phyloP scores from a whole-genome alignment of 2,113 vertebrate species.

The Semnornis frantzii region DNA sequence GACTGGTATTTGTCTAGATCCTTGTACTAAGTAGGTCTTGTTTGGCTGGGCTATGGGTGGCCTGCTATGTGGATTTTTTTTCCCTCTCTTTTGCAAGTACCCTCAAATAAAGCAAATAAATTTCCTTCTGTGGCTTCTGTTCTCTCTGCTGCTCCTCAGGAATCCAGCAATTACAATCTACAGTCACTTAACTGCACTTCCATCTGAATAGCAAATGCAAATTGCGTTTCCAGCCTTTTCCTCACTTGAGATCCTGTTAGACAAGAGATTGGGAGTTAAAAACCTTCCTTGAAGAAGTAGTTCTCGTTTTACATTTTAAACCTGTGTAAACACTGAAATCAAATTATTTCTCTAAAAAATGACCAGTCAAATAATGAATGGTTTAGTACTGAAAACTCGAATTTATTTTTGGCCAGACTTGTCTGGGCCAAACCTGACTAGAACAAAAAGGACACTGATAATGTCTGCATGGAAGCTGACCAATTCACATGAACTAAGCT shows the following conservation, averaged over 20 bases:
- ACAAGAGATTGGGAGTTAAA: not conserved
- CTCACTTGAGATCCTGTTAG: not conserved
- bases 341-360: not conserved
- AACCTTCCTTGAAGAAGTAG: not conserved
- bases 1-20: not conserved
- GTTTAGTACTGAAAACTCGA: not conserved
- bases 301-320: not conserved
- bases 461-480: not conserved
- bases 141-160: not conserved
- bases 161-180: not conserved
- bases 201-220: slow-evolving; percentile 2
- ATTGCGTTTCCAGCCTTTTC: not conserved
- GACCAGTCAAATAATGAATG: not conserved
- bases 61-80: not conserved
- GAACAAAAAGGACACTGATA: not conserved
- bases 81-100: not conserved
- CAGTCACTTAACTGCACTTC: slow-evolving; percentile 2
- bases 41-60: not conserved
- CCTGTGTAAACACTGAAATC: not conserved
- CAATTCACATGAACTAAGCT: not conserved
- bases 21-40: not conserved
- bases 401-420: not conserved
- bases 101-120: slow-evolving; percentile 28
- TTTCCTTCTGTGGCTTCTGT: not conserved
- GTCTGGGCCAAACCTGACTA: not conserved